Evolutionary conservation across 2,888 invertebrate genomes (phyloP).

Genomic region (Ectobius pallidus): DNA sequence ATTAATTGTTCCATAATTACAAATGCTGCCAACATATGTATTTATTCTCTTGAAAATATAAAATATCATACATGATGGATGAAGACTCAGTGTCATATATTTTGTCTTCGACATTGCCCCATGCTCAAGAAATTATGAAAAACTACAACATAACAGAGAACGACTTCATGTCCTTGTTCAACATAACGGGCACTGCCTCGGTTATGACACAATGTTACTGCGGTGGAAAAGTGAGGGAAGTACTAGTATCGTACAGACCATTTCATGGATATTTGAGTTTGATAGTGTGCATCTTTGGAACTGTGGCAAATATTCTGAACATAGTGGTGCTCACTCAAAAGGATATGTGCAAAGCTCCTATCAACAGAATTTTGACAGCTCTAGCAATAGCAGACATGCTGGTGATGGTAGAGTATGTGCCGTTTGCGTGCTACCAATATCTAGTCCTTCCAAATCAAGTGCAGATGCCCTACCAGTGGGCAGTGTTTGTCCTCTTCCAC

Average conservation of each 20-base stretch:
- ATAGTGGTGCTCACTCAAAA: conserved; percentile 87
- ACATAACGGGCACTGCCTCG: not conserved
- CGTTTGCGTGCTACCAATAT: conserved; percentile 83
- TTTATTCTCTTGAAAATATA: too few species aligned
- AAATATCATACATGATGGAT: too few species aligned
- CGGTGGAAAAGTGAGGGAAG: conserved; percentile 63
- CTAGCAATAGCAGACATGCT: conserved; percentile 90
- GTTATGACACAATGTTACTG: conserved; percentile 55
- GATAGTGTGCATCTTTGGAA: conserved; percentile 87
- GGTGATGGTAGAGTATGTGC: conserved; percentile 95
- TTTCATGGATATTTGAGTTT: conserved; percentile 87
- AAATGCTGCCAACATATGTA: too few species aligned
- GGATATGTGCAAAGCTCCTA: conserved; percentile 87
- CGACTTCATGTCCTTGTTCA: not conserved
- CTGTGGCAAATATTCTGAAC: conserved; percentile 89
- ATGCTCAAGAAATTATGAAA: not conserved
- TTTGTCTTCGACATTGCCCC: not conserved
- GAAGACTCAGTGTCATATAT: too few species aligned
- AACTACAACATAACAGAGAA: not conserved
- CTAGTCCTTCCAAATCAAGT: conserved; percentile 55
- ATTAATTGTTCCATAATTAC: too few species aligned
- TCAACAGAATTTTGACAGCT: conserved; percentile 89
- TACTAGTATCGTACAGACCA: conserved; percentile 69
- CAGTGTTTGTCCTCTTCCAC: conserved; percentile 86
- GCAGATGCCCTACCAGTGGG: conserved; percentile 69